These are phyloP conservation scores for Echinarachnius parma DNA, from an alignment of 53 echinoderm and acorn worm genomes.

Conservation along the genomic window DNA sequence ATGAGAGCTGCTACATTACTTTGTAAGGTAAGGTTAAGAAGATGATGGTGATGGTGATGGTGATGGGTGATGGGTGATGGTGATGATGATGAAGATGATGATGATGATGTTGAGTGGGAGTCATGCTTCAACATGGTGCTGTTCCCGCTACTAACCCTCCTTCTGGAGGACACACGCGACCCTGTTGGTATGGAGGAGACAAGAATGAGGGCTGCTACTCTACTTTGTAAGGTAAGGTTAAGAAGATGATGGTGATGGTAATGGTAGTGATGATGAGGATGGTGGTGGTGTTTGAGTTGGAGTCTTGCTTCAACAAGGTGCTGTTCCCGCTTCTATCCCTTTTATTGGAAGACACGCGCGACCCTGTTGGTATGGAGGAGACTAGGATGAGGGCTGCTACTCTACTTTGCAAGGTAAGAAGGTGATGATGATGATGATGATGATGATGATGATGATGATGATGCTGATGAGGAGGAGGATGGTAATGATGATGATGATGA, in stretches of 20 bases:
- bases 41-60: too few relatives aligned
- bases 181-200: conserved; percentile 98
- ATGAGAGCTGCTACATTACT: too few relatives aligned
- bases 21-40: too few relatives aligned
- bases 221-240: conserved; percentile 91
- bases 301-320: conserved; percentile 99
- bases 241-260: background rate
- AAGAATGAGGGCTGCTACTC: conserved; percentile 84
- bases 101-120: conserved; percentile 99
- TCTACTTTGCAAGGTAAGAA: conserved; percentile 82
- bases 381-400: conserved; percentile 92
- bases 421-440: conserved; percentile 10
- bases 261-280: background rate
- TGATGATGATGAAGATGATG: too few relatives aligned
- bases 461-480: background rate
- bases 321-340: conserved; percentile 85
- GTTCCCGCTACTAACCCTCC: conserved; percentile 81
- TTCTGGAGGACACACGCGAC: conserved; percentile 75
- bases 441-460: conserved; percentile 7
- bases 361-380: conserved; percentile 96
- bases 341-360: conserved; percentile 72
- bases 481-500: background rate
- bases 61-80: too few relatives aligned
- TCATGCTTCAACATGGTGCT: conserved; percentile 99
- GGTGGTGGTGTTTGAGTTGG: conserved; percentile 70